Evolutionary conservation across 1,140 invertebrate species (phyloP), one percentile per base, ranked within the genome.

Genomic region (Drosophila sulfurigaster): DNA sequence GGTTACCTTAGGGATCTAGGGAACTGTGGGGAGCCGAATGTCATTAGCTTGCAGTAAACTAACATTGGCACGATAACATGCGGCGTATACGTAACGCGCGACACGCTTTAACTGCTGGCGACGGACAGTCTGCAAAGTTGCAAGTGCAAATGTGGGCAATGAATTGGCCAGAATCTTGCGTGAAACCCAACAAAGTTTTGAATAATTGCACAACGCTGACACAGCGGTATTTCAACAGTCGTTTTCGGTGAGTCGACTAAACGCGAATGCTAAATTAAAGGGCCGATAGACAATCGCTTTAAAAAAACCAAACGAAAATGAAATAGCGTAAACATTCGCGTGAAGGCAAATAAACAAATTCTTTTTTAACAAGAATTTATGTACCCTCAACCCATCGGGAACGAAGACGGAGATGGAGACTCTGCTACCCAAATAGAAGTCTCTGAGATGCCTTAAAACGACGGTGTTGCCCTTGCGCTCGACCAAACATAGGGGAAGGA

Each of bases 161-260:
- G 82, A 86, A 72, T 82, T 59, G 69, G 43, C 56, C 49, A 85
- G n/a, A 54, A 54, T 16, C n/a, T 32, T 6, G 30, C 28, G 13
- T n/a, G 51, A 57, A 57, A 57, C 32, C 35, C 41, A 25, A 57
- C 13, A 38, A 57, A 57, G 10, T 41, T 57, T 57, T 57, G 32
- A 57, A 25, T 89, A 88, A 88, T 89, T 88, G 78, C 64, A 41
- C 56, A 16, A 16, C 70, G 48, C 59, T 88, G 83, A 88, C 80
- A 69, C 35, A 60, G 64, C 83, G 3, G 59, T 41, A 65, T 87
- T 78, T 25, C 2, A 11, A 10, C 35, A 3, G 7, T 38, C 52
- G 45, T 66, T 45, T 8, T 30, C 46, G n/a, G 25, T 73, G 70
- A 73, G 43, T 66, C 38, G 63, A 25, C 63, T 52, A 66, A 58